Percentiles rank a stretch among this genome's conserved stretches.
Evolutionary conservation across 2,888 invertebrate genomes (phyloP).

Genomic region (Orthosia gracilis): DNA sequence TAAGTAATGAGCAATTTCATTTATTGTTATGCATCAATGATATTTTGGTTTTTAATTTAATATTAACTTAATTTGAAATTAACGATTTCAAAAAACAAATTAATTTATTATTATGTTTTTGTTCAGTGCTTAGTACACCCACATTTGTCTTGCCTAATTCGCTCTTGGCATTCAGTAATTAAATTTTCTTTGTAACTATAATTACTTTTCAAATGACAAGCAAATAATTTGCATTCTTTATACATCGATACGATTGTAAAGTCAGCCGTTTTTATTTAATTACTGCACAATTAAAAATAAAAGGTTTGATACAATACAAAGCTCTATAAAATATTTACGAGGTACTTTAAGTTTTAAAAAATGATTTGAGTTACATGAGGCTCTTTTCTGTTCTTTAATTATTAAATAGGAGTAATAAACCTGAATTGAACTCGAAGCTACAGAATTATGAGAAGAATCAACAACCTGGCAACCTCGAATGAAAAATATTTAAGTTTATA

Average conservation of each 20-base stretch:
- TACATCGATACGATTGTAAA: conserved; percentile 1
- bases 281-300: conserved; percentile 21
- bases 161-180: background rate
- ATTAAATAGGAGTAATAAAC: conserved; percentile 27
- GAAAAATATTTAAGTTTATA: background rate
- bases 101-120: too few species aligned
- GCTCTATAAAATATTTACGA: conserved; percentile 40
- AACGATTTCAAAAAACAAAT: too few species aligned
- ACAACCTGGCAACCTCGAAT: background rate
- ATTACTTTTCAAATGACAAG: background rate
- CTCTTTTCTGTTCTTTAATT: conserved; percentile 17
- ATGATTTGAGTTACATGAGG: conserved; percentile 12
- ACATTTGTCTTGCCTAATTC: background rate
- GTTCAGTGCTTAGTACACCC: background rate
- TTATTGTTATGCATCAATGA: too few species aligned
- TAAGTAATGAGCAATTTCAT: too few species aligned
- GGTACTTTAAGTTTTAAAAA: conserved; percentile 43
- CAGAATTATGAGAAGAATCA: conserved; percentile 6
- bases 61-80: too few species aligned
- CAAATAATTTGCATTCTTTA: background rate
- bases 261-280: conserved; percentile 12
- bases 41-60: too few species aligned
- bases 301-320: conserved; percentile 15
- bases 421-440: conserved; percentile 10
- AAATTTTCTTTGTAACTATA: background rate